Evolutionary conservation across 2,888 invertebrate genomes (phyloP).

Genomic region (Apeira syringaria): DNA sequence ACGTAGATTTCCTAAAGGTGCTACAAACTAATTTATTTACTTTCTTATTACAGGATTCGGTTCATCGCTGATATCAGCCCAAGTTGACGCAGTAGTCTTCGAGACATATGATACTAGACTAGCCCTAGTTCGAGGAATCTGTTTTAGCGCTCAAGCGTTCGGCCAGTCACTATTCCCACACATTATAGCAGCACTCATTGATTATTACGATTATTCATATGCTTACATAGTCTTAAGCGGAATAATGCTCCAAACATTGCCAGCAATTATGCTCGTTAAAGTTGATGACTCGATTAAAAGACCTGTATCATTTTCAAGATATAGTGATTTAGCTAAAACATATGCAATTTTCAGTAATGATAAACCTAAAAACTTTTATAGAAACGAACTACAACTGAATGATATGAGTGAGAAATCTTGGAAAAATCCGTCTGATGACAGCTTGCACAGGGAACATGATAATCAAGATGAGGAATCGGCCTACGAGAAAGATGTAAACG

Average conservation of each 20-base stretch:
- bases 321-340: slow-evolving; percentile 64
- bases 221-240: slow-evolving; percentile 65
- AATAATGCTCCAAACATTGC: slow-evolving; percentile 69
- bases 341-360: slow-evolving; percentile 68
- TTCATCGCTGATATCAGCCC: slow-evolving; percentile 71
- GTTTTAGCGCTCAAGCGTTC: slow-evolving; percentile 71
- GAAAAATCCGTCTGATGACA: slow-evolving; percentile 76
- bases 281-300: slow-evolving; percentile 52
- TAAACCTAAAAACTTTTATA: slow-evolving; percentile 49
- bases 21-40: no score
- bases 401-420: slow-evolving; percentile 72
- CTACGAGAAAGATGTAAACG: slow-evolving; percentile 44
- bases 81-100: slow-evolving; percentile 74
- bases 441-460: slow-evolving; percentile 53
- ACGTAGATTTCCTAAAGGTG: no score
- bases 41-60: slow-evolving; percentile 59
- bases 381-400: slow-evolving; percentile 68
- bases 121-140: slow-evolving; percentile 61
- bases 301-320: slow-evolving; percentile 61
- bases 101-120: slow-evolving; percentile 73
- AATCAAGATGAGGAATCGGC: slow-evolving; percentile 39
- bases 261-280: slow-evolving; percentile 65
- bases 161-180: slow-evolving; percentile 74
- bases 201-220: slow-evolving; percentile 61
- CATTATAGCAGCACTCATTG: slow-evolving; percentile 63